A percentile compares a stretch with the other conserved stretches of the same genome.
These are phyloP conservation scores for Hirtodrosophila duncani DNA, from an alignment of 2,888 invertebrate genomes.

Conservation along the genomic window DNA sequence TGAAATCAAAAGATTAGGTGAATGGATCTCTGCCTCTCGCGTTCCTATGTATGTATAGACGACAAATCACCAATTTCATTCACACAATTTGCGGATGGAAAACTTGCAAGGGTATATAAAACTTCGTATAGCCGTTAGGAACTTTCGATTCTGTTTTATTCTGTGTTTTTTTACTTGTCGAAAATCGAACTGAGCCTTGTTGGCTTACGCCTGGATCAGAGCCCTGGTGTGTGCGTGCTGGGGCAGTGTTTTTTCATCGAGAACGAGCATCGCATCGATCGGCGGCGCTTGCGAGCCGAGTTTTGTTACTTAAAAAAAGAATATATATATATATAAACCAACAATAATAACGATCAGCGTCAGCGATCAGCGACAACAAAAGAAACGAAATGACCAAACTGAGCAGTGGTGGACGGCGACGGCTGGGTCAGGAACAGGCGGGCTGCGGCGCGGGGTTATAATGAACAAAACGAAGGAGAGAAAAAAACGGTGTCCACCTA, in stretches of 20 bases:
- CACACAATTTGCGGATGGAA: neutral
- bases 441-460: neutral
- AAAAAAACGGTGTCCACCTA: slow-evolving; percentile 60
- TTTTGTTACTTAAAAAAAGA: slow-evolving; percentile 32
- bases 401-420: neutral
- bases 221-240: slow-evolving; percentile 45
- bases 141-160: too few relatives aligned
- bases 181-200: too few relatives aligned
- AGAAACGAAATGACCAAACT: slow-evolving; percentile 28
- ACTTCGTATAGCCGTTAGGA: too few relatives aligned
- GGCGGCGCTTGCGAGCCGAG: slow-evolving; percentile 48
- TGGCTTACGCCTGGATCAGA: too few relatives aligned
- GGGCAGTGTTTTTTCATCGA: slow-evolving; percentile 21
- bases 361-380: slow-evolving; percentile 26
- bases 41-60: too few relatives aligned
- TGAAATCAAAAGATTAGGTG: too few relatives aligned
- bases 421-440: slow-evolving; percentile 2
- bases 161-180: neutral
- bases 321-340: too few relatives aligned
- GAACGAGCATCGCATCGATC: slow-evolving; percentile 42
- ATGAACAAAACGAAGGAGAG: neutral
- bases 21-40: too few relatives aligned
- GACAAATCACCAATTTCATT: too few relatives aligned
- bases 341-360: slow-evolving; percentile 46
- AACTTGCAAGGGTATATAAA: neutral